Base-by-base conservation (phyloP, 35 echinoderm and acorn worm genomes). In the Apostichopus parvimensis region DNA sequence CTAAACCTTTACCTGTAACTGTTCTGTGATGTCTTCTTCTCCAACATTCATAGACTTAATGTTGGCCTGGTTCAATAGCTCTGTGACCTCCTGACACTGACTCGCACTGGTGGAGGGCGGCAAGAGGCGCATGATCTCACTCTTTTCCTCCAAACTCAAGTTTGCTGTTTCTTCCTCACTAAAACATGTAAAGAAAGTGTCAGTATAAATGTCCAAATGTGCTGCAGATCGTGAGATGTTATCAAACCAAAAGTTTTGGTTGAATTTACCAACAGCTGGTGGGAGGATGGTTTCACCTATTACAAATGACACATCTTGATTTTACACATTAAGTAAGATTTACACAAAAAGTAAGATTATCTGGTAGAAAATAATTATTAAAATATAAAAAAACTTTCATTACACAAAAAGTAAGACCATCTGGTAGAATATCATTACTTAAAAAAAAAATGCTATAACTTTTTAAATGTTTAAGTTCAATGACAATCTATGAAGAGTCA, bases 21-120 rank as follows among this genome's bases (percentile, higher is more conserved):
- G 97, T 93, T 99, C 97, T 57, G 94, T 82, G 24, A 99, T 94
- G 78, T 99, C 97, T 90, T 99, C 95, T 76, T 99, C 97, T 53
- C 95, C 95, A 17, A 99, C 92, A 71, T 91, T 94, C 89, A 79
- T 92, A 4, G 92, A 90, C 57, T 93, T 99, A 57, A 93, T 93
- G 78, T 99, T 95, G 55, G 97, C 95, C 78, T 99, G 95, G 85
- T 95, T 99, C 4, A 99, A 75, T 53, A 99, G 75, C 22, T 66
- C 80, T 78, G 93, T 72, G 45, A 99, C 94, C 14, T 91, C 87
- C 53, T 96, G 91, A 68, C 93, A 94, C 28, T 92, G 83, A 61
- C 81, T 68, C 71, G 95, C 93, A 0, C 79, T 93, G 12, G 94
- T 91, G 7, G 87, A 93, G 14, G 77, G 79, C 68, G 97, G 95